Evolutionary conservation across 2,888 invertebrate species (phyloP).

Genomic region (Halocaridina rubra): DNA sequence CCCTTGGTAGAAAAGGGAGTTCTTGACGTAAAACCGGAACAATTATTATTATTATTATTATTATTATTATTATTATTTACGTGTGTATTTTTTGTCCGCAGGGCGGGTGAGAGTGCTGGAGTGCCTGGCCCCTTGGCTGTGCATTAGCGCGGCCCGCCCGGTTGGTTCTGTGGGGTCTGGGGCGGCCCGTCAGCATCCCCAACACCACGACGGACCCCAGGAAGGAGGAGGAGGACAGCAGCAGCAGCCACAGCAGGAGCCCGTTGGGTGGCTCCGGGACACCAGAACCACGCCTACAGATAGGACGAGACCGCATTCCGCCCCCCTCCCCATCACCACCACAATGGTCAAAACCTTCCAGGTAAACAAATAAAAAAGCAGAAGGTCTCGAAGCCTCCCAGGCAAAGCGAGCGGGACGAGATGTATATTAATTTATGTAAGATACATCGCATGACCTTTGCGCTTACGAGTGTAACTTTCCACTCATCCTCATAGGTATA

Average conservation of each 20-base stretch:
- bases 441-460: too few relatives aligned
- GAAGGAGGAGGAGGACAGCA: slow-evolving; percentile 13
- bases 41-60: too few relatives aligned
- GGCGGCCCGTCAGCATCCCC: slow-evolving; percentile 45
- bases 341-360: slow-evolving; percentile 64
- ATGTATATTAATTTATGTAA: too few relatives aligned
- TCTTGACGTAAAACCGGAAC: too few relatives aligned
- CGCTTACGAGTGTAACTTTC: too few relatives aligned
- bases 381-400: too few relatives aligned
- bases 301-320: slow-evolving; percentile 47
- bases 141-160: slow-evolving; percentile 61
- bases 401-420: background rate
- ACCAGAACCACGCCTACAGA: slow-evolving; percentile 52
- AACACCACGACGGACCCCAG: background rate
- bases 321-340: slow-evolving; percentile 56
- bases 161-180: slow-evolving; percentile 61
- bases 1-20: too few relatives aligned
- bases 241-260: slow-evolving; percentile 47
- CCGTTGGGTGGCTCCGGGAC: slow-evolving; percentile 53
- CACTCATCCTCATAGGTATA: too few relatives aligned
- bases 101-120: slow-evolving; percentile 63
- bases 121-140: slow-evolving; percentile 64
- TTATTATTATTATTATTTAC: too few relatives aligned
- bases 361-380: slow-evolving; percentile 30
- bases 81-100: too few relatives aligned